Conservation (phyloP, 1,140 invertebrate species). For the Latrodectus geometricus region DNA sequence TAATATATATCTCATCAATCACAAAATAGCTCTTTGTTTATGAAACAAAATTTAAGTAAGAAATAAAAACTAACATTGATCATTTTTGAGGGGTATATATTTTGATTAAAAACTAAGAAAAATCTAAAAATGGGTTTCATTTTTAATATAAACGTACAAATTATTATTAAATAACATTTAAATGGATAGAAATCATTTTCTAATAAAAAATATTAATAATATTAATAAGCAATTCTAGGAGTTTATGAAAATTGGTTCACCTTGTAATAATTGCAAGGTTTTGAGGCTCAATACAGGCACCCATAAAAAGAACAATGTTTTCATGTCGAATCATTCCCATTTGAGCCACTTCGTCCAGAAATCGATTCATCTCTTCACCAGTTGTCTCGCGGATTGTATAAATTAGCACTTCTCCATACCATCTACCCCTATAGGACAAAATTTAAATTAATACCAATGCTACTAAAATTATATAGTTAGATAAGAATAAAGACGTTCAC, state of each 20-base stretch:
- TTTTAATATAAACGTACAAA: background rate
- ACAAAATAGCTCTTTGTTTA: no score
- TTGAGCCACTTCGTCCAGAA: conserved; percentile 69
- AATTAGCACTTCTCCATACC: conserved; percentile 72
- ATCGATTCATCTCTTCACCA: conserved; percentile 65
- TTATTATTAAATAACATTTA: background rate
- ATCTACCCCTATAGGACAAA: conserved; percentile 67
- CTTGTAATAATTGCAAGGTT: conserved; percentile 70
- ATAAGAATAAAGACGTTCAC: no score
- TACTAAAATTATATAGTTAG: background rate
- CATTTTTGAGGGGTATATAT: no score
- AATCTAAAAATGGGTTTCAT: no score
- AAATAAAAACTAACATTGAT: no score
- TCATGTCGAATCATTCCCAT: conserved; percentile 71
- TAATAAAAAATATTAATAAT: background rate
- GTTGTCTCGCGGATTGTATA: conserved; percentile 66
- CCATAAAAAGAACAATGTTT: conserved; percentile 73
- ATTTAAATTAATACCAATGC: background rate
- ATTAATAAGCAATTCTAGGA: background rate
- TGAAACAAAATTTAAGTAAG: no score
- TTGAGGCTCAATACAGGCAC: conserved; percentile 69
- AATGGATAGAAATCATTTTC: background rate
- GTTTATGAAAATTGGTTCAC: conserved; percentile 55
- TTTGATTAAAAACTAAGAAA: no score
- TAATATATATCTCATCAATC: no score